Conservation (phyloP, 2,113 vertebrate genomes). For the Dasyornis broadbenti region DNA sequence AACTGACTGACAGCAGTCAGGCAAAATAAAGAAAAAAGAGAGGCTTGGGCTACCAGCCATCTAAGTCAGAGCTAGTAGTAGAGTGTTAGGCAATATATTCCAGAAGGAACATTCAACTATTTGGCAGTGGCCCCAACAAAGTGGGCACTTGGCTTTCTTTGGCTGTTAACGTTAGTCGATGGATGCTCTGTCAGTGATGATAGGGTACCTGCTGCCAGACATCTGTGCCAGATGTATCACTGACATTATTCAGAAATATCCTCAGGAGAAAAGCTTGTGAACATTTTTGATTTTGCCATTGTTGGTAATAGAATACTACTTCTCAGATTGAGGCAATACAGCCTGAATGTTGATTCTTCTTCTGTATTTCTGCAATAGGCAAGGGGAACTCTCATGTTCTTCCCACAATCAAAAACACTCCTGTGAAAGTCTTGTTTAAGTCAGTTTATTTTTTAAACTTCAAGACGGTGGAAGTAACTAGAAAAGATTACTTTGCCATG, state of each 20-base stretch:
- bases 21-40: not conserved
- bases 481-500: not conserved
- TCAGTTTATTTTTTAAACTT: not conserved
- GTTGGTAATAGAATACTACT: not conserved
- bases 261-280: not conserved
- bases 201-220: not conserved
- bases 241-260: not conserved
- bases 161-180: not conserved
- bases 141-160: not conserved
- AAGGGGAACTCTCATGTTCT: not conserved
- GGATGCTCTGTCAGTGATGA: not conserved
- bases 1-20: not conserved
- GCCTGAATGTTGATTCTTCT: not conserved
- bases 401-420: not conserved
- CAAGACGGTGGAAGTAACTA: not conserved
- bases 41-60: not conserved
- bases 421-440: not conserved
- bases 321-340: not conserved
- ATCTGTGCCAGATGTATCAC: not conserved
- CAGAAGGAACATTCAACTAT: not conserved
- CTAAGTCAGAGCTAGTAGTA: not conserved
- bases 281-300: not conserved
- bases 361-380: not conserved
- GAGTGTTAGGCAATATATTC: not conserved
- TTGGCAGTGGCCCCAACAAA: not conserved